Base-by-base conservation (phyloP, 2,113 vertebrate genomes). In the Willisornis vidua region DNA sequence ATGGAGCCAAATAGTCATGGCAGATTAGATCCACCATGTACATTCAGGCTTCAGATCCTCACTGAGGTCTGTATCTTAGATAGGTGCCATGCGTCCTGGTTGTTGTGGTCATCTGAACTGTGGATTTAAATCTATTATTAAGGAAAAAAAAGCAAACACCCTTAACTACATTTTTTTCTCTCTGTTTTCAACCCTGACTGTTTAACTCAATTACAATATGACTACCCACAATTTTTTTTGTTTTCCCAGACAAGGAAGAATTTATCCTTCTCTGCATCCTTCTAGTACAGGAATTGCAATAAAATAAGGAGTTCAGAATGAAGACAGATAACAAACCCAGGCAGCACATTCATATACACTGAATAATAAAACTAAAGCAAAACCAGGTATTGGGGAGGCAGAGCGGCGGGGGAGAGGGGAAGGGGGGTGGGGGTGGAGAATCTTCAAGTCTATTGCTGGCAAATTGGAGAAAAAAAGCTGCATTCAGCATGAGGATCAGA, bases 131-230 rank as follows among this genome's bases (percentile, higher is more conserved):
- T 25, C 37, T 26, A 65, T 10, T 7, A 1, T 14, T 4, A 31
- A 16, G n/a, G 23, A 33, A 24, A 55, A 68, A 20, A 13, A 24
- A n/a, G 1, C 9, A 31, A 65, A 65, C 1, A 1, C 2, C 5
- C 6, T 5, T 57, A 35, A 18, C 17, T 25, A 18, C 1, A 18
- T 51, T 77, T 6, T 71, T 78, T 83, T 78, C 46, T 15, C 29
- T 57, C 57, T 75, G 4, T 3, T 51, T 90, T 75, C 46, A 71
- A 12, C 14, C 17, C 20, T n/a, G 10, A 76, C 17, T 7, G 10
- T n/a, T 51, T 13, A 70, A 46, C 52, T 62, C 70, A 29, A 14
- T 58, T 29, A 31, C 23, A 81, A 41, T 37, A 18, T 54, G 23
- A 57, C 7, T 46, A 66, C 16, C 31, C 61, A 7, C 3, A 7